Conservation (phyloP, 37 sponge, comb jelly and placozoan genomes). For the Haliclona indistincta region DNA sequence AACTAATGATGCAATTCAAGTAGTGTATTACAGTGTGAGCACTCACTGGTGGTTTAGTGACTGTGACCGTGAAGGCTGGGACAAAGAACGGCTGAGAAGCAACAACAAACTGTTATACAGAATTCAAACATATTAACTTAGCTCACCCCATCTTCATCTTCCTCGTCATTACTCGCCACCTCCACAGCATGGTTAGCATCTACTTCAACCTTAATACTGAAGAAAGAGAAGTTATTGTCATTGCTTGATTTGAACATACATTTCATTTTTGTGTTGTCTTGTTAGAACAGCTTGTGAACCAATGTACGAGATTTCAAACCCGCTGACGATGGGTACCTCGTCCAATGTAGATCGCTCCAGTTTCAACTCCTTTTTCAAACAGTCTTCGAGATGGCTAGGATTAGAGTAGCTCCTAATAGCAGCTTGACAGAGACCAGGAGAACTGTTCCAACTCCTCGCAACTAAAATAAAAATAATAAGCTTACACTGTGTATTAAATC, state of each 20-base stretch:
- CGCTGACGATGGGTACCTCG: slow-evolving; percentile 16
- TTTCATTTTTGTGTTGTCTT: slow-evolving; percentile 15
- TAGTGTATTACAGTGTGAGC: not conserved
- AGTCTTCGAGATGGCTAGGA: not conserved
- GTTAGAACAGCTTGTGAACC: slow-evolving; percentile 35
- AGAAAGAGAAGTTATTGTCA: not conserved
- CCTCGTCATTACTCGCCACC: not conserved
- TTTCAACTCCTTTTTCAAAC: slow-evolving; percentile 25
- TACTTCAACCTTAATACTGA: slow-evolving; percentile 38
- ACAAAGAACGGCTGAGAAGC: slow-evolving; percentile 35
- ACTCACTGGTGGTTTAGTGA: slow-evolving; percentile 59
- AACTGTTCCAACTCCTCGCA: too few species aligned
- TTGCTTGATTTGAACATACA: not conserved
- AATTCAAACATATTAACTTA: not conserved
- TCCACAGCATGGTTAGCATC: slow-evolving; percentile 50
- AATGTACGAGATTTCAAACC: slow-evolving; percentile 11
- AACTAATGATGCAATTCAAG: too few species aligned
- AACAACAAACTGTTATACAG: not conserved
- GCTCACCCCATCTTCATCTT: not conserved
- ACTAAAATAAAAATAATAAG: too few species aligned
- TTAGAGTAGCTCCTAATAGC: too few species aligned
- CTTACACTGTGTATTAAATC: too few species aligned
- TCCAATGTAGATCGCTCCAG: slow-evolving; percentile 4
- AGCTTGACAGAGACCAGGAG: too few species aligned
- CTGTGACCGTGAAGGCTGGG: slow-evolving; percentile 60